These are phyloP conservation scores for Cremastinae sp. DNA, from an alignment of 2,888 invertebrate species.

Conservation along the genomic window DNA sequence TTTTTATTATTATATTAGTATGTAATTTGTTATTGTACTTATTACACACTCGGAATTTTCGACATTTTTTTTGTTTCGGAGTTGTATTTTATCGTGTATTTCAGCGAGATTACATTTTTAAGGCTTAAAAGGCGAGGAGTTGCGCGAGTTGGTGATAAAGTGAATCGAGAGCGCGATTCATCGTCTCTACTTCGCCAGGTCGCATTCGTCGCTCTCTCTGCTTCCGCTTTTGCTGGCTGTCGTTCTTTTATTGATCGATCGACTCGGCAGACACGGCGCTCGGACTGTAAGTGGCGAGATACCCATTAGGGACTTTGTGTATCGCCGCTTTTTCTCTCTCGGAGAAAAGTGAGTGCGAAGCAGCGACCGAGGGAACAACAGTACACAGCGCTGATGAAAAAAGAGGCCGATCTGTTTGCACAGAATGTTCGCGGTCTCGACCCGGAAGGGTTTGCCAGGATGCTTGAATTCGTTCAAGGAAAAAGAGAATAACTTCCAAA, in stretches of 20 bases:
- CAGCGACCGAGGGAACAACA: slow-evolving; percentile 1
- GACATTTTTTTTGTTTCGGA: too few relatives aligned
- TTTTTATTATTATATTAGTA: too few relatives aligned
- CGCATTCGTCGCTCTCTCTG: not conserved
- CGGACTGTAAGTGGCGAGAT: slow-evolving; percentile 58
- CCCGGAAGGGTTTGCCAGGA: slow-evolving; percentile 11
- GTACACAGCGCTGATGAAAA: not conserved
- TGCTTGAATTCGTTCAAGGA: not conserved
- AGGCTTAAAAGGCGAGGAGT: too few relatives aligned
- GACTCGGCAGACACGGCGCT: slow-evolving; percentile 24
- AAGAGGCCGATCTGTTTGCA: slow-evolving; percentile 26
- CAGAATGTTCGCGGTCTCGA: slow-evolving; percentile 30
- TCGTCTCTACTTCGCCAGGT: too few relatives aligned
- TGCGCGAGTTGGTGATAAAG: too few relatives aligned
- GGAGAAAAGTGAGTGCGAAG: slow-evolving; percentile 14
- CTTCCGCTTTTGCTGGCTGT: slow-evolving; percentile 51
- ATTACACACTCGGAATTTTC: too few relatives aligned
- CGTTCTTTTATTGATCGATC: slow-evolving; percentile 65
- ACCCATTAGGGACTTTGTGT: slow-evolving; percentile 61
- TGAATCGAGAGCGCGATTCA: not conserved
- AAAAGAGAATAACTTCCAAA: too few relatives aligned
- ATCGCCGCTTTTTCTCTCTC: slow-evolving; percentile 49
- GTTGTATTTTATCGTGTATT: too few relatives aligned
- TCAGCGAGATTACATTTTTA: too few relatives aligned
- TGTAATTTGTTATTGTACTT: too few relatives aligned